Evolutionary conservation across 2,888 invertebrate genomes (phyloP).

Genomic region (Morpho deidamia): DNA sequence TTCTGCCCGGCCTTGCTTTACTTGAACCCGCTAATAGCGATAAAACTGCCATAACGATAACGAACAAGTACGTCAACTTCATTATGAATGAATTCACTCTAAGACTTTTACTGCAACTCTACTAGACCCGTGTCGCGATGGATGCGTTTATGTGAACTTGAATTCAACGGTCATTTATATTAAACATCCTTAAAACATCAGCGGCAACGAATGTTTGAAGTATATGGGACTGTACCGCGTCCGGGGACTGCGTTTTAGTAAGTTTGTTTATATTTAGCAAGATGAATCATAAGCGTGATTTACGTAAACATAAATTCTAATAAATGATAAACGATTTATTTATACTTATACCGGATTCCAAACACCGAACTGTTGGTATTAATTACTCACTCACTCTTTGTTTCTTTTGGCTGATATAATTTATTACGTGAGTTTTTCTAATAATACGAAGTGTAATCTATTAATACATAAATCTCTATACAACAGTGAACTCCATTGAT

Average conservation of each 20-base stretch:
- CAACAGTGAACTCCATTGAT: too few relatives aligned
- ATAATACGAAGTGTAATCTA: too few relatives aligned
- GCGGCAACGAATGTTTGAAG: neutral
- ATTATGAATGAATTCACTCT: neutral
- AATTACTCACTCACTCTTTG: too few relatives aligned
- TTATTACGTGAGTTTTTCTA: too few relatives aligned
- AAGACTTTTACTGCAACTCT: neutral
- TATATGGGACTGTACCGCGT: neutral
- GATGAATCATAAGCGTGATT: slow-evolving; percentile 21
- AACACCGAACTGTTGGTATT: too few relatives aligned
- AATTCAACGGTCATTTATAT: neutral
- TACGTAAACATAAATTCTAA: slow-evolving; percentile 10
- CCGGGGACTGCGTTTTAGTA: neutral
- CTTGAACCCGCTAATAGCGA: neutral
- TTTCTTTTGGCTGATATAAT: too few relatives aligned
- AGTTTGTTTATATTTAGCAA: too few relatives aligned
- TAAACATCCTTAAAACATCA: neutral
- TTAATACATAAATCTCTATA: too few relatives aligned
- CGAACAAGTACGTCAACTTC: neutral
- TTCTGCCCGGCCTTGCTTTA: neutral
- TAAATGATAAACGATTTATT: too few relatives aligned
- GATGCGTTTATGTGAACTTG: neutral
- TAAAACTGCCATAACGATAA: neutral
- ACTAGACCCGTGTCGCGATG: neutral
- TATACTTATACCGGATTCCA: too few relatives aligned